These are phyloP conservation scores for Latrodectus geometricus DNA, from an alignment of 1,140 invertebrate species.

Conservation along the genomic window DNA sequence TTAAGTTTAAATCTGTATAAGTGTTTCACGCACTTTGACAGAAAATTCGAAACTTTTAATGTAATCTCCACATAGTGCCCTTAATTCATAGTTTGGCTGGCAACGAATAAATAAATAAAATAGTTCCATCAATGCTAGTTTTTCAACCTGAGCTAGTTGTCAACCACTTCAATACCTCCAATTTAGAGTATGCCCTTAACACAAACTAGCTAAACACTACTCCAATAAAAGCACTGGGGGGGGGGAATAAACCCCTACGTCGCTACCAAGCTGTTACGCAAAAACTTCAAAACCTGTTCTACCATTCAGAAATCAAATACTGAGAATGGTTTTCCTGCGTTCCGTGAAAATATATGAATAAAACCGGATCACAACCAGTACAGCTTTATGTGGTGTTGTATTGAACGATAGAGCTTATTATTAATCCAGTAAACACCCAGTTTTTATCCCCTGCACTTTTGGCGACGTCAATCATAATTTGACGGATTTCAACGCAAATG, in stretches of 20 bases:
- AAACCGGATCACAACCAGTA: neutral
- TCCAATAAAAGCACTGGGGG: too few relatives aligned
- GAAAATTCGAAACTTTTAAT: too few relatives aligned
- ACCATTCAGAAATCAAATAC: neutral
- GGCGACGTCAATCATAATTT: slow-evolving; percentile 56
- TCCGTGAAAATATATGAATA: neutral
- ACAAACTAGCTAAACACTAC: too few relatives aligned
- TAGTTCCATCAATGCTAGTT: too few relatives aligned
- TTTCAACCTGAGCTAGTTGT: too few relatives aligned
- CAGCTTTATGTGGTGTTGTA: neutral
- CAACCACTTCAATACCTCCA: too few relatives aligned
- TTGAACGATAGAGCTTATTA: slow-evolving; percentile 19
- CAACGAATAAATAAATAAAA: too few relatives aligned
- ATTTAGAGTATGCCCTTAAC: too few relatives aligned
- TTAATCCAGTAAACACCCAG: slow-evolving; percentile 55
- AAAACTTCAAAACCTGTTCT: neutral
- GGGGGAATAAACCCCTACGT: neutral
- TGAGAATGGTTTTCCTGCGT: neutral
- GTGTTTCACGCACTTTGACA: too few relatives aligned
- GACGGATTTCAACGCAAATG: slow-evolving; percentile 53
- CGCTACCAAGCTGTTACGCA: neutral
- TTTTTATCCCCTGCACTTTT: slow-evolving; percentile 9
- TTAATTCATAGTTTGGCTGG: too few relatives aligned
- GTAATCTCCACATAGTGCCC: too few relatives aligned
- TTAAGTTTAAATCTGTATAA: too few relatives aligned